These are phyloP conservation scores for Synergus laeviventris DNA, from an alignment of 2,888 invertebrate genomes.

Conservation along the genomic window DNA sequence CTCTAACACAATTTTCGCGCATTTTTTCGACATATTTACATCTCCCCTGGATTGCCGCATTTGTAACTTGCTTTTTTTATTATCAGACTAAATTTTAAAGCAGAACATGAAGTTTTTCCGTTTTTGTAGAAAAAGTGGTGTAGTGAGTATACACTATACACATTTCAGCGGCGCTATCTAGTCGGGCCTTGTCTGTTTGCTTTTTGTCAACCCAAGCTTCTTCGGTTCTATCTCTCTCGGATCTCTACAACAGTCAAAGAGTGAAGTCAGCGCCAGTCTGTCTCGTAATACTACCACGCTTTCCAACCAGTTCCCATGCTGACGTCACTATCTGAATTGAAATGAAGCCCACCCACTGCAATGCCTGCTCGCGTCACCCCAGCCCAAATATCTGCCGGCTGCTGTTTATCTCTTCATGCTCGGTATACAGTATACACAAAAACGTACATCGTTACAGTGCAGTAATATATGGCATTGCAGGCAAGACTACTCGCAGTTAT, in stretches of 20 bases:
- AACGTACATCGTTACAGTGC: constrained; percentile 22
- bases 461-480: constrained; percentile 23
- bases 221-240: constrained; percentile 25
- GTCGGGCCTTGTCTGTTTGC: constrained; percentile 25
- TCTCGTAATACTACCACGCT: constrained; percentile 2
- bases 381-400: constrained; percentile 51
- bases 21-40: background rate
- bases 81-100: background rate
- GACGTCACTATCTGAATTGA: constrained; percentile 39
- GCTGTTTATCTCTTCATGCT: constrained; percentile 52
- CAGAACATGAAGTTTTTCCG: background rate
- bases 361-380: constrained; percentile 36
- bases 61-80: background rate
- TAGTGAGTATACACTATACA: background rate
- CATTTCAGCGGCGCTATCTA: constrained; percentile 31
- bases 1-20: background rate
- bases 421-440: constrained; percentile 42
- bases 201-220: constrained; percentile 9
- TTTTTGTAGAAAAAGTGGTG: background rate
- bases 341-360: constrained; percentile 25
- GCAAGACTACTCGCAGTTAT: constrained; percentile 24
- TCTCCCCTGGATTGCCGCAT: background rate
- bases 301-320: constrained; percentile 26
- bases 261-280: constrained; percentile 22
- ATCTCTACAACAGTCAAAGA: background rate